Evolutionary conservation across 2,888 invertebrate species (phyloP).

Genomic region (Muschampia plurimacula): DNA sequence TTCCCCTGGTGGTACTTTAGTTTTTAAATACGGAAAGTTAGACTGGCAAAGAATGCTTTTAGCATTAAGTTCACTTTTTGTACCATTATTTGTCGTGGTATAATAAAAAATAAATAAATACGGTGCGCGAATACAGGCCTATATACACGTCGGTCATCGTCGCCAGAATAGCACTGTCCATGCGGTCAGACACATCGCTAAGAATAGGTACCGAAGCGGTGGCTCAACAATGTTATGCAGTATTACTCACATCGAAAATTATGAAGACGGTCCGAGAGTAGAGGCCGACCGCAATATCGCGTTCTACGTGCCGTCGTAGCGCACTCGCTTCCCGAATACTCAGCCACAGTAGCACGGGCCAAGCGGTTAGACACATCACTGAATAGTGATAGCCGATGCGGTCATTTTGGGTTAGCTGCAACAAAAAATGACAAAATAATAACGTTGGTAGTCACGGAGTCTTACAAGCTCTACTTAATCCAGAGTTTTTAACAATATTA

Average conservation of each 20-base stretch:
- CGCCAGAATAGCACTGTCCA: no score
- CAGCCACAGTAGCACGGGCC: conserved; percentile 91
- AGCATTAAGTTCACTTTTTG: no score
- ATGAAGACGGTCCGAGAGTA: conserved; percentile 93
- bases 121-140: no score
- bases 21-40: no score
- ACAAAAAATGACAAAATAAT: neutral
- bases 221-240: conserved; percentile 71
- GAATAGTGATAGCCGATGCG: conserved; percentile 95
- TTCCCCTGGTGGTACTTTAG: no score
- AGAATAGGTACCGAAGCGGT: conserved; percentile 94
- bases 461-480: no score
- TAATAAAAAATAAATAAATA: no score
- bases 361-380: conserved; percentile 90
- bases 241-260: conserved; percentile 57
- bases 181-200: conserved; percentile 90
- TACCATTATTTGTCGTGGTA: no score
- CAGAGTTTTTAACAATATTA: no score
- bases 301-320: conserved; percentile 88
- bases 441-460: neutral
- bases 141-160: no score
- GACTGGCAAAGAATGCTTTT: no score
- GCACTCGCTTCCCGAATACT: conserved; percentile 85
- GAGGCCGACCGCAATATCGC: conserved; percentile 92
- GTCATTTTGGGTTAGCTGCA: conserved; percentile 90